phyloP scores from a whole-genome alignment of 2,113 vertebrate species.

The Ardeotis arabs region DNA sequence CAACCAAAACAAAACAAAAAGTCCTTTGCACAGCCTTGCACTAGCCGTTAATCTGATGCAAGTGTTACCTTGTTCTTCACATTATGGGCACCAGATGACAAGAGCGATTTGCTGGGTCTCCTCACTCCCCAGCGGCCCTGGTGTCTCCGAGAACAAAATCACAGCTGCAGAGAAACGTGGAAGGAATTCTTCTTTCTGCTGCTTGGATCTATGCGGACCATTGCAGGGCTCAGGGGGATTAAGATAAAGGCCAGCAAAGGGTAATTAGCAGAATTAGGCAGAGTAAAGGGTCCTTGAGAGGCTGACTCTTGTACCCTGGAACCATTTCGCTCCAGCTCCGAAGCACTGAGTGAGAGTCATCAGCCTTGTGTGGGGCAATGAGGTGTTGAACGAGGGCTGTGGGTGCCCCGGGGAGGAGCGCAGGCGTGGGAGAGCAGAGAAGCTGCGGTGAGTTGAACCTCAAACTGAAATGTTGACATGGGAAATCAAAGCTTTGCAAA shows the following conservation, averaged over 20 bases:
- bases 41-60: not conserved
- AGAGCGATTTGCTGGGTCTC: not conserved
- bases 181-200: not conserved
- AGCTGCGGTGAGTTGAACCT: not conserved
- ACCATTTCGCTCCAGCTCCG: not conserved
- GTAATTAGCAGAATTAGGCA: not conserved
- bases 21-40: not conserved
- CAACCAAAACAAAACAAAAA: not conserved
- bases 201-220: not conserved
- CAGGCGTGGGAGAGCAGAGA: not conserved
- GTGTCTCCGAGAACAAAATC: not conserved
- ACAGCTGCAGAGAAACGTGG: not conserved
- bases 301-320: not conserved
- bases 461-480: not conserved
- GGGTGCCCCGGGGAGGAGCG: not conserved
- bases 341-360: not conserved
- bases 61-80: not conserved
- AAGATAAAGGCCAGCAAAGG: not conserved
- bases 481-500: not conserved
- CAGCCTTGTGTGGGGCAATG: not conserved
- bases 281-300: not conserved
- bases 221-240: not conserved
- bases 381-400: not conserved
- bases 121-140: not conserved
- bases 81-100: not conserved